These are phyloP conservation scores for Uloborus diversus DNA, from an alignment of 1,140 invertebrate species.

Conservation along the genomic window DNA sequence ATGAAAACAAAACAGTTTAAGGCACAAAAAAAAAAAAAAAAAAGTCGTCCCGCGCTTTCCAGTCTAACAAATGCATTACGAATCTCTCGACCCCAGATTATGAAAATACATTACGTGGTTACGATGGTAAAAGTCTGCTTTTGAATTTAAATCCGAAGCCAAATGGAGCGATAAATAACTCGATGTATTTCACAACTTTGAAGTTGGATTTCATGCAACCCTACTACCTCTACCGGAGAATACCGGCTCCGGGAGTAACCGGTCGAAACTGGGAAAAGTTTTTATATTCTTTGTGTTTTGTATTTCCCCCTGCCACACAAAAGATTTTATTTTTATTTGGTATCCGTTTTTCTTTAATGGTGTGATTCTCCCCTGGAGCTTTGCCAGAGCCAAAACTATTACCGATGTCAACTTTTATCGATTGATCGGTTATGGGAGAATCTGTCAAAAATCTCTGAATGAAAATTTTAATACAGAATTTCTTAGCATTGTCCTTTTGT, in stretches of 20 bases:
- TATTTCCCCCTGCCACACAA: not conserved
- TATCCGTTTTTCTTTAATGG: not conserved
- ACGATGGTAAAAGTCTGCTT: not conserved
- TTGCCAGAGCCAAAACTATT: not conserved
- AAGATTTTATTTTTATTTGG: not conserved
- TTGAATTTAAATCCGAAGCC: not conserved
- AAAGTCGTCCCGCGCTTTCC: not conserved
- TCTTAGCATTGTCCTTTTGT: too few relatives aligned
- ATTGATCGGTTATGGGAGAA: not conserved
- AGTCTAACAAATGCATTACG: not conserved
- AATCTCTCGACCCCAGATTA: constrained; percentile 11
- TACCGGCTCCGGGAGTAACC: not conserved
- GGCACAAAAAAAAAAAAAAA: not conserved
- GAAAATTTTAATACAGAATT: too few relatives aligned
- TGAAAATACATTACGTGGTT: not conserved
- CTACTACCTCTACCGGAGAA: not conserved
- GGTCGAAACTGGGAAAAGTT: not conserved
- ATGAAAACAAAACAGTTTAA: constrained; percentile 6
- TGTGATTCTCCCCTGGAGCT: not conserved
- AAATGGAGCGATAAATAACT: not conserved
- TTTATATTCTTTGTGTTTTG: not conserved
- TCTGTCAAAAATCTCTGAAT: not conserved
- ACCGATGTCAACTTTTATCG: constrained; percentile 3
- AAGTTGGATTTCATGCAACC: not conserved
- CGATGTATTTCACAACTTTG: not conserved